phyloP scores from a whole-genome alignment of 2,888 invertebrate species.

The Pycnomerus fuliginosus region DNA sequence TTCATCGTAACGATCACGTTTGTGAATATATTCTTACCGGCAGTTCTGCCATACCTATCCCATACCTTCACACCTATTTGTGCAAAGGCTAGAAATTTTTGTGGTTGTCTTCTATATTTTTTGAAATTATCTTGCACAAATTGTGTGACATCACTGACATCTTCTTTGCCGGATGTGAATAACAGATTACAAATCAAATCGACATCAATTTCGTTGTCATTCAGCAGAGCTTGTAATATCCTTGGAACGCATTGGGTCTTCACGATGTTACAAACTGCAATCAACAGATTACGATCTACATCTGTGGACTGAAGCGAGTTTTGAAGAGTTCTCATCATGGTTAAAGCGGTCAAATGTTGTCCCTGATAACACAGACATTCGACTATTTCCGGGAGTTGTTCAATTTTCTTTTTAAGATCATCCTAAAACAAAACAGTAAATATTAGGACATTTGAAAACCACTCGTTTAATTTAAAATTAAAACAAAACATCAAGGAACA shows the following conservation, averaged over 20 bases:
- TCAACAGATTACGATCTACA: conserved; percentile 9
- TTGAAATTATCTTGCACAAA: conserved; percentile 31
- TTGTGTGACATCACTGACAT: conserved; percentile 17
- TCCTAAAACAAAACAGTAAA: no score
- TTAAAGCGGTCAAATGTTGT: conserved; percentile 36
- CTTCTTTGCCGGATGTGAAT: conserved; percentile 35
- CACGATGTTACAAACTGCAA: conserved; percentile 25
- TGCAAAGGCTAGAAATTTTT: conserved; percentile 36
- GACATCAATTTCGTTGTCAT: conserved; percentile 44
- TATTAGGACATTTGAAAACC: no score
- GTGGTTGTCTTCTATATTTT: conserved; percentile 36
- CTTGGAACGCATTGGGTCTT: conserved; percentile 34
- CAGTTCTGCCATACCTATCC: conserved; percentile 26
- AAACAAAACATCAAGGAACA: no score
- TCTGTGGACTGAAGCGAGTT: conserved; percentile 21
- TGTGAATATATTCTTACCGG: conserved; percentile 22
- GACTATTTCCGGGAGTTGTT: conserved; percentile 31
- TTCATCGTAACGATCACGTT: conserved; percentile 30
- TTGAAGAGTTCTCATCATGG: conserved; percentile 33
- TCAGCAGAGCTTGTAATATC: conserved; percentile 48
- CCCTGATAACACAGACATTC: conserved; percentile 39
- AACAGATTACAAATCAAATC: conserved; percentile 47
- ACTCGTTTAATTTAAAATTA: no score
- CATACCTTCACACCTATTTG: conserved; percentile 33
- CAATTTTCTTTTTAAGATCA: conserved; percentile 24